phyloP scores from a whole-genome alignment of 2,797 vertebrate species.

The Psittacula derbiana region DNA sequence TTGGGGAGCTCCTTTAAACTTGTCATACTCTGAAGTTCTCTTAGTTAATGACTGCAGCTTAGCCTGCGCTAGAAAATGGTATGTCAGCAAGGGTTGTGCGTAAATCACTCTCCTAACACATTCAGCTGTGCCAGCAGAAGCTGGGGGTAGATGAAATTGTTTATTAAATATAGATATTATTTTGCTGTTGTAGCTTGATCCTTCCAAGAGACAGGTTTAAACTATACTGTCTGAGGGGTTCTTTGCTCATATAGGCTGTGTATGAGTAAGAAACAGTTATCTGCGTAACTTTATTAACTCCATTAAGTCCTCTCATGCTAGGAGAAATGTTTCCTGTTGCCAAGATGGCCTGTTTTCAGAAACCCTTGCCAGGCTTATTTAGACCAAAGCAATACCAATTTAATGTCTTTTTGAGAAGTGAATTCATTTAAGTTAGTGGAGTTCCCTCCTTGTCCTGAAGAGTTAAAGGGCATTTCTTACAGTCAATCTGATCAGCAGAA shows the following conservation, averaged over 20 bases:
- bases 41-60: constrained; percentile 44
- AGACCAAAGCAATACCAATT: neutral
- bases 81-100: neutral
- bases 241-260: neutral
- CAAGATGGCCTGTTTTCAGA: neutral
- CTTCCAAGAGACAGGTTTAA: neutral
- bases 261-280: neutral
- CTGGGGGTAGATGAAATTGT: constrained; percentile 1
- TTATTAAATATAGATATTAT: neutral
- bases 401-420: neutral
- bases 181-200: constrained; percentile 16
- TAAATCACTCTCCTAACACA: constrained; percentile 33
- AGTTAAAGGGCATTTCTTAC: neutral
- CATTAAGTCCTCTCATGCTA: neutral
- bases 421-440: neutral
- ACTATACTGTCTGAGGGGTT: neutral
- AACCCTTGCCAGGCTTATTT: neutral
- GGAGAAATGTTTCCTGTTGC: neutral
- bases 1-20: constrained; percentile 15
- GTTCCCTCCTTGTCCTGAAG: neutral
- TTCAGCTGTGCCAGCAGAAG: constrained; percentile 40
- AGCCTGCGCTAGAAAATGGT: constrained; percentile 30
- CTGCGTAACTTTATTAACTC: neutral
- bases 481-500: neutral
- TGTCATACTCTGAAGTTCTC: neutral